Percentiles rank a stretch among this genome's conserved stretches.
Evolutionary conservation across 2,888 invertebrate species (phyloP).

Genomic region (Dasysyrphus tricinctus): DNA sequence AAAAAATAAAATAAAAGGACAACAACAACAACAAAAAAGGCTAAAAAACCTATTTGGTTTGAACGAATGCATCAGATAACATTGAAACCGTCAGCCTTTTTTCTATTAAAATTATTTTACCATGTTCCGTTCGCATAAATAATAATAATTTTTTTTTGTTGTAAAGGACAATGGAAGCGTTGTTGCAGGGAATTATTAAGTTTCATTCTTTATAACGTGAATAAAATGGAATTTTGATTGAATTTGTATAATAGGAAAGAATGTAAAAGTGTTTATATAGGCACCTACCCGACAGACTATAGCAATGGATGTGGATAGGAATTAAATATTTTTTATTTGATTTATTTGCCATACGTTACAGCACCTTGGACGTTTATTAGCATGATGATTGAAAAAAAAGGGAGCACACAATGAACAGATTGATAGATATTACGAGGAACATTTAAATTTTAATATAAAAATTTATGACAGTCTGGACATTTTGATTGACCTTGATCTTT

Average conservation of each 20-base stretch:
- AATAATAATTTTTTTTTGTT: neutral
- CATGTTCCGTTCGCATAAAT: conserved; percentile 20
- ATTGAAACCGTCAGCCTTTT: conserved; percentile 57
- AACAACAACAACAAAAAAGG: conserved; percentile 39
- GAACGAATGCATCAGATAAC: conserved; percentile 69
- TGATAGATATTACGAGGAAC: neutral
- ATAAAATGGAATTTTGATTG: conserved; percentile 71
- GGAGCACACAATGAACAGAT: neutral
- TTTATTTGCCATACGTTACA: neutral
- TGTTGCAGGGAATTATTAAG: conserved; percentile 32
- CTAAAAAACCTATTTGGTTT: conserved; percentile 63
- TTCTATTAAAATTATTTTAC: conserved; percentile 35
- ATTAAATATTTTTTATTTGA: conserved; percentile 1
- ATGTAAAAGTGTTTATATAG: conserved; percentile 7
- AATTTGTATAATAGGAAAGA: conserved; percentile 38
- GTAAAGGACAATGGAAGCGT: conserved; percentile 52
- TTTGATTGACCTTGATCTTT: too few relatives aligned
- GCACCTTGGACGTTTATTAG: conserved; percentile 2
- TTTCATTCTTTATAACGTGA: conserved; percentile 14
- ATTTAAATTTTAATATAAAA: neutral
- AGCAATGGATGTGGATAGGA: neutral
- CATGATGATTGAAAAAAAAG: neutral
- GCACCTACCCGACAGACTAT: too few relatives aligned
- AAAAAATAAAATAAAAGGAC: conserved; percentile 5
- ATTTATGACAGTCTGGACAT: neutral